Evolutionary conservation across 2,888 invertebrate genomes (phyloP), one percentile per base, ranked within the genome.

Genomic region (Xestia ashworthii): DNA sequence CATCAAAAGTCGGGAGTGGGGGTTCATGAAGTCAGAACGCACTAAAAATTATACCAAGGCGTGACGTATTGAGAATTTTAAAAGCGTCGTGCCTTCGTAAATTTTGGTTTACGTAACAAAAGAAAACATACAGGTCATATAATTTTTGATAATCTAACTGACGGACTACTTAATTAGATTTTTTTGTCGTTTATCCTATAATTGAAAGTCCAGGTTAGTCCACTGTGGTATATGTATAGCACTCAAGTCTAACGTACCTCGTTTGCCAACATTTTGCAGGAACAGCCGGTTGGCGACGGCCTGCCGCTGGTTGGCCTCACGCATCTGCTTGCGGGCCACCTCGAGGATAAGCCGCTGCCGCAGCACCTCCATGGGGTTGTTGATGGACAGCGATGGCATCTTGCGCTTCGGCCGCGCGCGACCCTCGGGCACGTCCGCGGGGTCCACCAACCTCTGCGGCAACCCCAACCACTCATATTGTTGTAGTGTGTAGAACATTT

Each of bases 311-410:
- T 97, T 97, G 86, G 98, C 97, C 92, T 98, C 98, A 88, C 98
- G 97, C 96, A 98, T 98, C 96, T 98, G 98, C 93, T 98, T 98
- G 91, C 99, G 97, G 25, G 98, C 98, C 87, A 98, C 98, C 95
- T 99, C 98, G 87, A 98, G 95, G 84, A 98, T 94, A 69, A 98
- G 97, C 90, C 98, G 97, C 93, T 98, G 98, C 84, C 99, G 97
- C 66, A 99, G 97, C 71, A 99, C 98, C 93, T 99, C 99, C 97
- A 99, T 96, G 0, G 99, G 98, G 96, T 98, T 98, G 90, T 98
- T 98, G 95, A 99, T 98, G 85, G 99, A 99, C 87, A 99, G 96
- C 22, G 98, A 98, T 9, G 97, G 97, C 93, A 97, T 97, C 95
- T 97, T 97, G 92, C 97, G 97, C 92, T 97, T 97, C 88, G 95